These are phyloP conservation scores for Zaprionus capensis DNA, from an alignment of 1,140 invertebrate genomes.

Conservation along the genomic window DNA sequence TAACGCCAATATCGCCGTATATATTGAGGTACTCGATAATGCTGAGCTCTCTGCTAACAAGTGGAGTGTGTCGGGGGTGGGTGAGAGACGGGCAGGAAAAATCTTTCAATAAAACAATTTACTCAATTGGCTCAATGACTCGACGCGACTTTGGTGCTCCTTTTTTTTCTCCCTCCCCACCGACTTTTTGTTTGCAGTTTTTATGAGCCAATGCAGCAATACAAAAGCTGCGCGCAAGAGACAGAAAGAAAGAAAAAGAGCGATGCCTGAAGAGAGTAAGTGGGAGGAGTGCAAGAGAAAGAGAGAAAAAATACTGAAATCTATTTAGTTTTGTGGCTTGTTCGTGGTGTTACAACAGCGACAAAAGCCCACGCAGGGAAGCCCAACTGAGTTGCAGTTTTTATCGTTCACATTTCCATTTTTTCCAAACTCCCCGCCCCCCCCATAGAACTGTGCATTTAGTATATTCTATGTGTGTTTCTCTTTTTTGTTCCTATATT, in stretches of 20 bases:
- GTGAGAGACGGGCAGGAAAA: constrained; percentile 51
- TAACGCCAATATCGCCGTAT: constrained; percentile 17
- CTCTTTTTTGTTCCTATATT: constrained; percentile 15
- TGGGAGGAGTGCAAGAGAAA: background rate
- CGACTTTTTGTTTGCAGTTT: constrained; percentile 56
- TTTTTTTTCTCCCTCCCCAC: constrained; percentile 13
- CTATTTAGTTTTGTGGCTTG: constrained; percentile 78
- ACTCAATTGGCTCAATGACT: constrained; percentile 81
- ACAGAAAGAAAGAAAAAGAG: background rate
- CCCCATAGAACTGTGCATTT: background rate
- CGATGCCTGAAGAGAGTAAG: too few species aligned
- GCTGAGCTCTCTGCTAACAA: constrained; percentile 24
- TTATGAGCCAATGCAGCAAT: constrained; percentile 58
- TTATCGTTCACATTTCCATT: constrained; percentile 48
- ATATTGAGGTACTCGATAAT: constrained; percentile 33
- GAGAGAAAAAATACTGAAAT: constrained; percentile 38
- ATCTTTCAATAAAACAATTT: constrained; percentile 82
- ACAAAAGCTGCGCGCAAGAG: constrained; percentile 19
- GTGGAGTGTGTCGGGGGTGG: background rate
- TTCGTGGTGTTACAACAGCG: constrained; percentile 51
- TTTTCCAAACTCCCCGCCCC: background rate
- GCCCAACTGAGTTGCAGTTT: constrained; percentile 49
- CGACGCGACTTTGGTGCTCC: constrained; percentile 61
- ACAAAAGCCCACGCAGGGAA: constrained; percentile 30
- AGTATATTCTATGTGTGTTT: constrained; percentile 20